phyloP scores from a whole-genome alignment of 2,888 invertebrate species.

The Dioctria linearis region DNA sequence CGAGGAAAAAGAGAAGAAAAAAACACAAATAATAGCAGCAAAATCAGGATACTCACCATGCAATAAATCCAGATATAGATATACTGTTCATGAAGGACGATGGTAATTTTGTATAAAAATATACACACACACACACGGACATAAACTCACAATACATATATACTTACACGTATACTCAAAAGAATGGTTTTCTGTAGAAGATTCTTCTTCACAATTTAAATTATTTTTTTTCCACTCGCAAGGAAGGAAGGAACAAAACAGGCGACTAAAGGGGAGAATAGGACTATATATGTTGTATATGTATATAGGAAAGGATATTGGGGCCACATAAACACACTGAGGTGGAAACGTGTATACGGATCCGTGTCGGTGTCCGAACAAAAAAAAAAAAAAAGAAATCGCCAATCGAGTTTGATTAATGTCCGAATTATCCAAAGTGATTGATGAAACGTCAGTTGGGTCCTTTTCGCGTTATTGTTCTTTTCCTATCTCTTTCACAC shows the following conservation, averaged over 20 bases:
- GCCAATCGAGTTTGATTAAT: conserved; percentile 62
- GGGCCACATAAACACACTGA: background rate
- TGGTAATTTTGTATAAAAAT: conserved; percentile 10
- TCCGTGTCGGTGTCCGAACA: conserved; percentile 15
- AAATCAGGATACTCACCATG: conserved; percentile 30
- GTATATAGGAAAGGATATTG: conserved; percentile 8
- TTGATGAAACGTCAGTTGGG: conserved; percentile 62
- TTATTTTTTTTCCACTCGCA: conserved; percentile 9
- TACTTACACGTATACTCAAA: background rate
- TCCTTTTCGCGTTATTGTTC: conserved; percentile 58
- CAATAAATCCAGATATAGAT: conserved; percentile 26
- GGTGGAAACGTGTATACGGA: conserved; percentile 32
- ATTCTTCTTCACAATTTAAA: conserved; percentile 27
- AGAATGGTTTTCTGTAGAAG: background rate
- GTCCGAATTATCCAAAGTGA: conserved; percentile 62
- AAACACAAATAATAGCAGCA: conserved; percentile 1
- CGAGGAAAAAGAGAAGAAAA: conserved; percentile 3
- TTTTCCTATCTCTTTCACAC: conserved; percentile 35
- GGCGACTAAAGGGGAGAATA: background rate
- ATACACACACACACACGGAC: background rate
- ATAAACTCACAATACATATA: background rate
- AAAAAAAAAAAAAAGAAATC: conserved; percentile 21
- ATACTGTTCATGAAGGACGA: background rate
- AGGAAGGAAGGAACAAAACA: conserved; percentile 3
- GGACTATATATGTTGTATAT: background rate